Percentiles rank a stretch among this genome's conserved stretches.
phyloP scores from a whole-genome alignment of 2,113 vertebrate species.

The Paratilapia polleni region DNA sequence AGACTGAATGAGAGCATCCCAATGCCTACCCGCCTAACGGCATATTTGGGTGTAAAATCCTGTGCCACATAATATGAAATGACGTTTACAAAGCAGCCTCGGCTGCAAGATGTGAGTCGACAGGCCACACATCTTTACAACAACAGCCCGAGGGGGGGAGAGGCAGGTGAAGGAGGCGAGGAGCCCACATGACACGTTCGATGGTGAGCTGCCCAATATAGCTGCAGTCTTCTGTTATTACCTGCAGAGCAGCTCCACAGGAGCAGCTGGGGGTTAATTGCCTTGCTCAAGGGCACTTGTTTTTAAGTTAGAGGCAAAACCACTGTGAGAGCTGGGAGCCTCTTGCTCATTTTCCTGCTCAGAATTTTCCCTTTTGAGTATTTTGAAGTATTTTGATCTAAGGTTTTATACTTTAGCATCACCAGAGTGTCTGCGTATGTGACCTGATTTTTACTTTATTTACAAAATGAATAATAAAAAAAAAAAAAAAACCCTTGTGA shows the following conservation, averaged over 20 bases:
- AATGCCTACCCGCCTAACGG: neutral
- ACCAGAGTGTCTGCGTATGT: neutral
- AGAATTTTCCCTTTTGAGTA: neutral
- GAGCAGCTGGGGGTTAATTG: slow-evolving; percentile 55
- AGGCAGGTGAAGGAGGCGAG: slow-evolving; percentile 10
- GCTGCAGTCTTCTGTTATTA: neutral
- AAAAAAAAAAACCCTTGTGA: neutral
- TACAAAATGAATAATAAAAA: neutral
- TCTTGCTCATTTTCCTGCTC: slow-evolving; percentile 6
- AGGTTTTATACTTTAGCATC: slow-evolving; percentile 1
- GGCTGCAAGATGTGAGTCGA: neutral
- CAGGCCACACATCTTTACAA: neutral
- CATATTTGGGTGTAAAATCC: neutral
- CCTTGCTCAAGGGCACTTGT: slow-evolving; percentile 49
- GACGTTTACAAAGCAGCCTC: neutral
- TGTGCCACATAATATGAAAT: neutral
- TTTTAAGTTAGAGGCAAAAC: slow-evolving; percentile 12
- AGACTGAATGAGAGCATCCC: slow-evolving; percentile 15
- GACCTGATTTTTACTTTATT: neutral
- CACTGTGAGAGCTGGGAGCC: neutral
- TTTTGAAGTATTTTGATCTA: neutral
- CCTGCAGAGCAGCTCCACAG: slow-evolving; percentile 23
- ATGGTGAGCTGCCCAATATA: neutral
- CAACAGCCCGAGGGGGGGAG: slow-evolving; percentile 6
- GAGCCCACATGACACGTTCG: neutral